Percentiles rank a stretch among this genome's conserved stretches.
Evolutionary conservation across 2,888 invertebrate species (phyloP).

Genomic region (Drosophila seclusa): DNA sequence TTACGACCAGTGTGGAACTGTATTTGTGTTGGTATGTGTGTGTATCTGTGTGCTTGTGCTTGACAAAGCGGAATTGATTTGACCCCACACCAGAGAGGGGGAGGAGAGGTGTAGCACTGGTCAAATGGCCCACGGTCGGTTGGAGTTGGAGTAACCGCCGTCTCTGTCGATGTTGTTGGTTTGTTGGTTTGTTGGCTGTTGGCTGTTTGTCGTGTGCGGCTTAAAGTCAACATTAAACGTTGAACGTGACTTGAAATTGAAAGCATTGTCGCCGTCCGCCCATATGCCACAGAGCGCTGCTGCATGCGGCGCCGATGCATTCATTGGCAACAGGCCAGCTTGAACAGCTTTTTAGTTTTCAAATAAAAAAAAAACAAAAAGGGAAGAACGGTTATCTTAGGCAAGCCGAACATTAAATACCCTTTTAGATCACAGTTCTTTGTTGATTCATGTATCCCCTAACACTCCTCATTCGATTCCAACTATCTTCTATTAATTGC

Average conservation of each 20-base stretch:
- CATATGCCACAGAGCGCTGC: conserved; percentile 17
- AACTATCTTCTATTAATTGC: too few species aligned
- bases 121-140: conserved; percentile 65
- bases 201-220: conserved; percentile 43
- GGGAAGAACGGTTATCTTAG: not conserved
- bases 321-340: conserved; percentile 24
- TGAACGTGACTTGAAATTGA: conserved; percentile 77
- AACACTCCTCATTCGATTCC: not conserved
- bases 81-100: conserved; percentile 33
- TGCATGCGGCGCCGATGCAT: conserved; percentile 30
- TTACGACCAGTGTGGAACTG: conserved; percentile 57
- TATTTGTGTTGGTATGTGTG: not conserved
- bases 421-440: not conserved
- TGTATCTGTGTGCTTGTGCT: conserved; percentile 40
- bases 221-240: conserved; percentile 57
- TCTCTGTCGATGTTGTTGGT: conserved; percentile 9
- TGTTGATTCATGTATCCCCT: too few species aligned
- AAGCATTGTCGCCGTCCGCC: conserved; percentile 56
- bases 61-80: conserved; percentile 75
- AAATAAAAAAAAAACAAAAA: not conserved
- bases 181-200: conserved; percentile 20
- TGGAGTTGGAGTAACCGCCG: conserved; percentile 32
- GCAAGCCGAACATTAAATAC: not conserved
- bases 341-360: not conserved
- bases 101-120: conserved; percentile 31